A percentile compares a stretch with the other conserved stretches of the same genome.
Conservation (phyloP, 1,140 invertebrate genomes). For the Dufourea novaeangliae region DNA sequence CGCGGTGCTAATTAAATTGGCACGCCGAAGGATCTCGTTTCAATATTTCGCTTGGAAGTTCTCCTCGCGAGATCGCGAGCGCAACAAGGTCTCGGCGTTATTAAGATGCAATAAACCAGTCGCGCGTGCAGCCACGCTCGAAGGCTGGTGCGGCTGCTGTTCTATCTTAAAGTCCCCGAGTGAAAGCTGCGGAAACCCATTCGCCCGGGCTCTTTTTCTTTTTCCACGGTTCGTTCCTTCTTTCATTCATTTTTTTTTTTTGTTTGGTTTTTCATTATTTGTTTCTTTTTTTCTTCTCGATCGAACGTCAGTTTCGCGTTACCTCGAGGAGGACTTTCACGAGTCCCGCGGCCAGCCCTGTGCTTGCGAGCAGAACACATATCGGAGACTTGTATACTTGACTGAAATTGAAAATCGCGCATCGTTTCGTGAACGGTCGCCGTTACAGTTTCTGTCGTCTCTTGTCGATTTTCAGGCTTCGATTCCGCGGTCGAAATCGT, state of each 20-base stretch:
- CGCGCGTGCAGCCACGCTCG: conserved; percentile 7
- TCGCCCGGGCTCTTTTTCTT: conserved; percentile 29
- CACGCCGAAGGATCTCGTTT: conserved; percentile 3
- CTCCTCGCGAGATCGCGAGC: background rate
- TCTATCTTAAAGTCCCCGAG: conserved; percentile 52
- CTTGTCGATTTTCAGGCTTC: background rate
- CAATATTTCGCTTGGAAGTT: conserved; percentile 41
- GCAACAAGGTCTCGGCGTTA: conserved; percentile 43
- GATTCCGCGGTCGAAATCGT: background rate
- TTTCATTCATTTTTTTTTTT: background rate
- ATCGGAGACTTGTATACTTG: conserved; percentile 1
- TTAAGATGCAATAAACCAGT: conserved; percentile 51
- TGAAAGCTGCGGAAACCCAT: conserved; percentile 57
- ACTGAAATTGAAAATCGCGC: conserved; percentile 24
- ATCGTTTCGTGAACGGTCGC: background rate
- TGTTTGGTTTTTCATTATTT: too few species aligned
- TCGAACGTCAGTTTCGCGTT: conserved; percentile 49
- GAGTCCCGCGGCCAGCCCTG: background rate
- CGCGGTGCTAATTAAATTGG: conserved; percentile 27
- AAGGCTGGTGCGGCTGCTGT: conserved; percentile 14
- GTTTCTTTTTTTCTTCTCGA: background rate
- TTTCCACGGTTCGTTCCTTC: background rate
- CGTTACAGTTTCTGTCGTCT: background rate
- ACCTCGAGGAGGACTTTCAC: conserved; percentile 51
- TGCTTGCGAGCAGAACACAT: conserved; percentile 15